These are phyloP conservation scores for Microtus ochrogaster DNA, from an alignment of 2,113 vertebrate species.

Conservation along the genomic window DNA sequence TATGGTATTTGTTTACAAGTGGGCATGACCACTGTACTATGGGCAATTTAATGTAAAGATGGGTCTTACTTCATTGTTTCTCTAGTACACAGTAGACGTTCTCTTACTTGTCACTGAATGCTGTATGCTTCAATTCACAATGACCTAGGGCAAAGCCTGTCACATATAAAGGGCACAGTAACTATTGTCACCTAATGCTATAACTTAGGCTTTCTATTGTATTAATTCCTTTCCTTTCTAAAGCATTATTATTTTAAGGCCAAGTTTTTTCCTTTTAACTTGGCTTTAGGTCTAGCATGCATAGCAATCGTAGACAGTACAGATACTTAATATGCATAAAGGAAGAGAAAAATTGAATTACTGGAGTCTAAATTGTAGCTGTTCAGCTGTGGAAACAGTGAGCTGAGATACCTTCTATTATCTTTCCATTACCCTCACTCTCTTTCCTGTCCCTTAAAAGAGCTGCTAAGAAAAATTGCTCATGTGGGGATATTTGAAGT, in stretches of 20 bases:
- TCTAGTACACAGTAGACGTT: not conserved
- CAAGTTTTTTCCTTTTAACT: not conserved
- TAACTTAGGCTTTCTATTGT: not conserved
- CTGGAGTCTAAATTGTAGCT: not conserved
- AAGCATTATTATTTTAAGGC: not conserved
- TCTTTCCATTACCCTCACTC: not conserved
- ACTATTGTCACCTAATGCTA: not conserved
- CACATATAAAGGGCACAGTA: not conserved
- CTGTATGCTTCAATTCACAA: not conserved
- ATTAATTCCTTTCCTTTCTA: not conserved
- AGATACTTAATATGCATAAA: not conserved
- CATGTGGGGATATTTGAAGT: not conserved
- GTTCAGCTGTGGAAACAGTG: not conserved
- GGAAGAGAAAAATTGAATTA: not conserved
- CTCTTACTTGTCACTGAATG: not conserved
- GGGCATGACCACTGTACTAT: not conserved
- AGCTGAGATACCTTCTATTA: not conserved
- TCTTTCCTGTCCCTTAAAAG: not conserved
- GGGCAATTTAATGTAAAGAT: not conserved
- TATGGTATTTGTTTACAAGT: not conserved
- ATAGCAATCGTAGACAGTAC: not conserved
- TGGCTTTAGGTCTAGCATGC: not conserved
- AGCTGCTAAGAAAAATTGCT: conserved; percentile 19
- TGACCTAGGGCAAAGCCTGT: not conserved
- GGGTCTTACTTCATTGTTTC: not conserved